A percentile compares a stretch with the other conserved stretches of the same genome.
phyloP scores from a whole-genome alignment of 2,888 invertebrate genomes.

The Ophion ventricosus region DNA sequence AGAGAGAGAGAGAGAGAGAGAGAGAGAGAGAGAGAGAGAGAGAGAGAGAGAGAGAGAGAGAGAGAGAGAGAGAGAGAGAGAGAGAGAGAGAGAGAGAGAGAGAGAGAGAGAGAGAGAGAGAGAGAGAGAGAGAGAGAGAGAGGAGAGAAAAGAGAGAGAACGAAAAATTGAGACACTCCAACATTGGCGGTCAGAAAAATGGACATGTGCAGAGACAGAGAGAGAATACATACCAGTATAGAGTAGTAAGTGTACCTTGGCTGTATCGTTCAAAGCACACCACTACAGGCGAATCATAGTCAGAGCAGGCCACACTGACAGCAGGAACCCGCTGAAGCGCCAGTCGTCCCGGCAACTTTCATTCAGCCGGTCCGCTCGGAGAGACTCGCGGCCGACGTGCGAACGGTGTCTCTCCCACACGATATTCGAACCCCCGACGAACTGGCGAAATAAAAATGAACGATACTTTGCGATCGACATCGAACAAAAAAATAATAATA shows the following conservation, averaged over 20 bases:
- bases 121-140: no score
- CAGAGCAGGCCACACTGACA: background rate
- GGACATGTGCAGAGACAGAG: constrained; percentile 1
- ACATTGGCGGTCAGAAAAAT: background rate
- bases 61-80: no score
- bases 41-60: no score
- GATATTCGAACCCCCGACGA: background rate
- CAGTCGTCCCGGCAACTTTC: constrained; percentile 55
- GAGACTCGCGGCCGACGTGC: constrained; percentile 12
- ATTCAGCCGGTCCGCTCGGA: constrained; percentile 43
- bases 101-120: no score
- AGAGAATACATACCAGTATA: background rate
- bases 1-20: background rate
- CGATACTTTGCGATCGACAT: no score
- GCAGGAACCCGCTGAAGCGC: constrained; percentile 36
- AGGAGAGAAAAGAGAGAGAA: background rate
- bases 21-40: no score
- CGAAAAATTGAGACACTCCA: background rate
- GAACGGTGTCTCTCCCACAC: background rate
- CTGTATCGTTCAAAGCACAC: constrained; percentile 15
- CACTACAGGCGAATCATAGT: background rate
- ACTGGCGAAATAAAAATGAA: background rate
- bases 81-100: no score
- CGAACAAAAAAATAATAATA: background rate
- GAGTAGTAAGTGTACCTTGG: background rate